These are phyloP conservation scores for Falco biarmicus DNA, from an alignment of 2,797 vertebrate genomes.

Conservation along the genomic window DNA sequence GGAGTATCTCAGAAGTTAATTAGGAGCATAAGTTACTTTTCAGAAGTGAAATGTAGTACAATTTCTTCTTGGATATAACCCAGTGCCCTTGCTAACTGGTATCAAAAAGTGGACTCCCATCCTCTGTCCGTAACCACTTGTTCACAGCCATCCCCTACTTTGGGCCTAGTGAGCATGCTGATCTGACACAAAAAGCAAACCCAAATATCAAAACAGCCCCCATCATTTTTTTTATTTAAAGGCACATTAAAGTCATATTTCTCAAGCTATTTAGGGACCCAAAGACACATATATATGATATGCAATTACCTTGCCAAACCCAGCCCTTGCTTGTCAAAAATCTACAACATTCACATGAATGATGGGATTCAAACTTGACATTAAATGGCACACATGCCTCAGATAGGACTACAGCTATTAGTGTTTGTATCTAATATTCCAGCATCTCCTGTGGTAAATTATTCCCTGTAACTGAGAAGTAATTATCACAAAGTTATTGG, in stretches of 20 bases:
- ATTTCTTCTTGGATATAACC: background rate
- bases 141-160: background rate
- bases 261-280: background rate
- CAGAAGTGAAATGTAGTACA: background rate
- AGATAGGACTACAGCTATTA: background rate
- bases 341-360: background rate
- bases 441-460: conserved; percentile 5
- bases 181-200: background rate
- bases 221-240: background rate
- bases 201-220: background rate
- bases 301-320: background rate
- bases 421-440: background rate
- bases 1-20: background rate
- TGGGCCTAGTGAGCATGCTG: accelerated
- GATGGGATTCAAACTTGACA: background rate
- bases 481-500: conserved; percentile 45
- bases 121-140: background rate
- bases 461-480: conserved; percentile 16
- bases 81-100: accelerated
- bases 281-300: background rate
- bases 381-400: background rate
- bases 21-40: background rate
- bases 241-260: background rate
- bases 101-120: background rate
- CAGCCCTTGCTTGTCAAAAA: background rate